Percentiles rank a stretch among this genome's conserved stretches.
These are phyloP conservation scores for Chaetoderma sp. DNA, from an alignment of 2,888 invertebrate genomes.

Conservation along the genomic window DNA sequence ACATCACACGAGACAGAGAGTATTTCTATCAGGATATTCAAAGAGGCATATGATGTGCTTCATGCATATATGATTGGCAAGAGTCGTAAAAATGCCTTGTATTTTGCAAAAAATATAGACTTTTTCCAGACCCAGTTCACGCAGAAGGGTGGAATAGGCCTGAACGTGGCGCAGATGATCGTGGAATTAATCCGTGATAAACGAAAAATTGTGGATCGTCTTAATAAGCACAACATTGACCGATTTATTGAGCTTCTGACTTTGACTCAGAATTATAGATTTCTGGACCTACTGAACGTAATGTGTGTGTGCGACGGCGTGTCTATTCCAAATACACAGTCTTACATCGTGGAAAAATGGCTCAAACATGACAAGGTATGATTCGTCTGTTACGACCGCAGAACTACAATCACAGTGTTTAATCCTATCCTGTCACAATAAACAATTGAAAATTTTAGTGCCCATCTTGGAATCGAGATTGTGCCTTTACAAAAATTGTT, in stretches of 20 bases:
- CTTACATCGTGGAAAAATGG: slow-evolving; percentile 67
- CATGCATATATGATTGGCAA: slow-evolving; percentile 69
- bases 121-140: slow-evolving; percentile 70
- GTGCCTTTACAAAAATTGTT: no score
- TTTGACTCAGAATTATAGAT: slow-evolving; percentile 60
- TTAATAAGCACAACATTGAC: slow-evolving; percentile 64
- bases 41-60: slow-evolving; percentile 67
- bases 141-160: slow-evolving; percentile 68
- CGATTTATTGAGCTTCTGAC: slow-evolving; percentile 64
- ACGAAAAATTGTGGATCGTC: slow-evolving; percentile 67
- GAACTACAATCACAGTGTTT: no score
- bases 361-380: slow-evolving; percentile 56
- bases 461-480: no score
- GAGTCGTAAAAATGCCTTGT: slow-evolving; percentile 69
- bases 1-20: slow-evolving; percentile 58
- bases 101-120: slow-evolving; percentile 70
- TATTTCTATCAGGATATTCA: slow-evolving; percentile 65
- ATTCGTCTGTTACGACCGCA: not conserved
- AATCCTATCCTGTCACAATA: no score
- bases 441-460: no score
- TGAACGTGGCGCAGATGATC: slow-evolving; percentile 68
- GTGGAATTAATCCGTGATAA: slow-evolving; percentile 68
- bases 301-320: slow-evolving; percentile 68
- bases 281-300: slow-evolving; percentile 66
- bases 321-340: slow-evolving; percentile 67